Evolutionary conservation across 2,113 vertebrate species (phyloP).

Genomic region (Piaya cayana): DNA sequence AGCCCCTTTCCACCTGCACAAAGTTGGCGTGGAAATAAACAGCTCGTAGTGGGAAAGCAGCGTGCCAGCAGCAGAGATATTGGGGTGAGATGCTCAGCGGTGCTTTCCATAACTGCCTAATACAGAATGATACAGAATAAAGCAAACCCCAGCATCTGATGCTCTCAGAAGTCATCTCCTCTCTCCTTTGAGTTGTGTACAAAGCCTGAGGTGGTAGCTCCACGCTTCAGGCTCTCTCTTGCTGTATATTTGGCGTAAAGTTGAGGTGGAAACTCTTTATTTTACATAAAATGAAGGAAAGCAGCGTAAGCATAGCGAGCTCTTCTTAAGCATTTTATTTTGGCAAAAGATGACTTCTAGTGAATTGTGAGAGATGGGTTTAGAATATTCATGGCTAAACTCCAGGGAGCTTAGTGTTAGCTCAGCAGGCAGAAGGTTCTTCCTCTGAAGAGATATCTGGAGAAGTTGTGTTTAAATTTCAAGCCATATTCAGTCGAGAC

Average conservation of each 20-base stretch:
- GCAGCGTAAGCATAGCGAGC: background rate
- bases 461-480: slow-evolving; percentile 56
- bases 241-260: slow-evolving; percentile 25
- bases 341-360: slow-evolving; percentile 31
- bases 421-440: slow-evolving; percentile 57
- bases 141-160: background rate
- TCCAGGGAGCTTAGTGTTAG: slow-evolving; percentile 61
- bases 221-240: background rate
- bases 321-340: slow-evolving; percentile 48
- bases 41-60: background rate
- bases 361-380: slow-evolving; percentile 34
- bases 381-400: slow-evolving; percentile 66
- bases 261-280: background rate
- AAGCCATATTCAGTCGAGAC: slow-evolving; percentile 40
- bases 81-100: background rate
- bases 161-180: slow-evolving; percentile 18
- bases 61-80: background rate
- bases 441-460: slow-evolving; percentile 45
- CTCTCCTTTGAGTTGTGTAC: background rate
- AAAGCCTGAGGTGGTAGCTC: background rate
- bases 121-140: background rate
- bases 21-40: background rate
- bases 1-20: background rate
- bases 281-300: slow-evolving; percentile 13
- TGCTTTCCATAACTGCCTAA: background rate